Base-by-base conservation (phyloP, 2,888 invertebrate genomes). In the Hylaea fasciaria region DNA sequence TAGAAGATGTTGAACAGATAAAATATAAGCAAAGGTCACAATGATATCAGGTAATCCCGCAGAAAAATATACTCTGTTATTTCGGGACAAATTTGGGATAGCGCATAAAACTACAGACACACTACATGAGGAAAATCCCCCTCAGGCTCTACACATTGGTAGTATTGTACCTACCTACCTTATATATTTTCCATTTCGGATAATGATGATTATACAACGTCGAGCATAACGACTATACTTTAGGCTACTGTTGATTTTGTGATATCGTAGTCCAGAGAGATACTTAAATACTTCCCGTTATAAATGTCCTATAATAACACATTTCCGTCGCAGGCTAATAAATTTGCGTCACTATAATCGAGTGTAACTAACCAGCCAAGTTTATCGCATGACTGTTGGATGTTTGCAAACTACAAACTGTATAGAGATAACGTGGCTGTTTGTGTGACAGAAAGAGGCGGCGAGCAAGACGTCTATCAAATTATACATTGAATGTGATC, bases 381-480 rank as follows among this genome's bases (percentile, higher is more conserved):
- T 62, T 61, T 62, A 62, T 62, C 61, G 44, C 32, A 32, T 32
- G 39, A 48, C 39, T 49, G 17, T 52, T 62, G 61, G 61, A 52
- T 52, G 61, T 62, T 62, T 52, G 61, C 61, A 29, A 61, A 61
- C 61, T 50, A 50, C 55, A 56, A 62, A 61, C 47, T 56, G n/a
- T n/a, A n/a, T n/a, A 9, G 39, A 56, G 61, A 62, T 62, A 62
- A 56, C 37, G 17, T 16, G 32, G 48, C 32, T 62, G 61, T 61
- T 56, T 62, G 51, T 48, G 22, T 35, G 39, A 41, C 56, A 61
- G 53, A 54, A 54, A 54, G 51, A 48, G 51, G 52, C 61, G 52
- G 41, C 59, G 39, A 10, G 17, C 52, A 17, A 61, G 55, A 48
- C 47, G 43, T 56, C 48, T 51, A 13, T 17, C 44, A 62, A 56